Percentiles rank a stretch among this genome's conserved stretches.
phyloP scores from a whole-genome alignment of 2,888 invertebrate genomes.

The Ophioninae sp. region DNA sequence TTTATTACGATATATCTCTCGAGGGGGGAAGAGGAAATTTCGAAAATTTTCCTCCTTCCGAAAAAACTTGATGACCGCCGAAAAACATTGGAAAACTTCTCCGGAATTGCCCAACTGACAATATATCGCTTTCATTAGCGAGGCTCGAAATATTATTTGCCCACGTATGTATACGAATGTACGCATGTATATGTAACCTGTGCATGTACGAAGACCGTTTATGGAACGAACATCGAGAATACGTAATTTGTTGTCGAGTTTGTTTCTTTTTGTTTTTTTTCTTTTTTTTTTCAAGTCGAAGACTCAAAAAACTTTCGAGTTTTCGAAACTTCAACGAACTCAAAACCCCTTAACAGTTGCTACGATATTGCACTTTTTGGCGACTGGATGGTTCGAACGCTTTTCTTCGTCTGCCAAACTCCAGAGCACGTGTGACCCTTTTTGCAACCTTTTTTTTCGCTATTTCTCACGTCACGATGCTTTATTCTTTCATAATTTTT shows the following conservation, averaged over 20 bases:
- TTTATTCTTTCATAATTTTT: neutral
- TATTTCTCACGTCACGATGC: neutral
- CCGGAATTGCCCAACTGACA: neutral
- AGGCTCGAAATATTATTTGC: neutral
- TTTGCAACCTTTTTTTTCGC: neutral
- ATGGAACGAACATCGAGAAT: constrained; percentile 26
- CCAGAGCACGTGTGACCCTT: neutral
- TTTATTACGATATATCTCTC: neutral
- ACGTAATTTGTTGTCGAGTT: constrained; percentile 14
- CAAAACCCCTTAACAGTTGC: constrained; percentile 34
- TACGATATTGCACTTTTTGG: neutral
- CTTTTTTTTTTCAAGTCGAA: neutral
- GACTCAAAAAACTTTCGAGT: neutral
- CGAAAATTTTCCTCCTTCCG: neutral
- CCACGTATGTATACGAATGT: constrained; percentile 2
- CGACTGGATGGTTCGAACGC: neutral
- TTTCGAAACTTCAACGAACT: constrained; percentile 48
- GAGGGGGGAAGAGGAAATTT: neutral
- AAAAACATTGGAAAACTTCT: neutral
- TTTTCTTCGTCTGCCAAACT: neutral
- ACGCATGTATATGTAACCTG: constrained; percentile 13
- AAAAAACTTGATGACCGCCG: neutral
- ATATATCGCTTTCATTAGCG: neutral
- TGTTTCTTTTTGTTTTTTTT: constrained; percentile 2
- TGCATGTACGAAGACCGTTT: constrained; percentile 27